phyloP scores from a whole-genome alignment of 2,888 invertebrate species.

The Cremastinae sp. region DNA sequence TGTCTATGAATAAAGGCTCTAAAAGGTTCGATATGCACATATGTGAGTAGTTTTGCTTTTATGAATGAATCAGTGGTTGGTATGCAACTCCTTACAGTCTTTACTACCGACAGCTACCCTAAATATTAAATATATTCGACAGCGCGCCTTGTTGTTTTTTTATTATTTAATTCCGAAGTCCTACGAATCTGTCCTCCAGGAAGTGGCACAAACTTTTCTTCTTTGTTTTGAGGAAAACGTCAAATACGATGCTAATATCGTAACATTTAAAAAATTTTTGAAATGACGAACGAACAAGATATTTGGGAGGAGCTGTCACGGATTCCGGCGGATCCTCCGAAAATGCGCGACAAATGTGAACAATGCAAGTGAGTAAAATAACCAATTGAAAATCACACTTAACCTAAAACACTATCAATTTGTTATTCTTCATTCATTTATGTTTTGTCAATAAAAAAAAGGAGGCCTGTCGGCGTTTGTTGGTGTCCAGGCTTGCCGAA shows the following conservation, averaged over 20 bases:
- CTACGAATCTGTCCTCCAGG: too few relatives aligned
- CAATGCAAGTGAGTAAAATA: conserved; percentile 86
- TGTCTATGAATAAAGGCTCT: too few relatives aligned
- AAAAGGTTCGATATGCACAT: too few relatives aligned
- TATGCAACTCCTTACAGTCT: too few relatives aligned
- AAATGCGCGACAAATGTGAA: conserved; percentile 86
- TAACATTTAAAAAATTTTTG: conserved; percentile 29
- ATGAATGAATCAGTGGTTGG: too few relatives aligned
- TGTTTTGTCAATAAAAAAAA: conserved; percentile 74
- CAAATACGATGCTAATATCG: conserved; percentile 43
- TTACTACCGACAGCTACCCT: too few relatives aligned
- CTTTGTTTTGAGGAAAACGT: too few relatives aligned
- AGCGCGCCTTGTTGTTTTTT: too few relatives aligned
- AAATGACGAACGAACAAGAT: conserved; percentile 70
- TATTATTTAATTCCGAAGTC: too few relatives aligned
- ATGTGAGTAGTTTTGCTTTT: too few relatives aligned
- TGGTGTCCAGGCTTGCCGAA: conserved; percentile 93
- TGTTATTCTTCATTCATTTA: background rate
- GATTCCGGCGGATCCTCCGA: conserved; percentile 89
- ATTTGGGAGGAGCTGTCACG: conserved; percentile 88
- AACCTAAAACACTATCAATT: conserved; percentile 38
- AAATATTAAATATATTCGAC: too few relatives aligned
- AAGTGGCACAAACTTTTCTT: too few relatives aligned
- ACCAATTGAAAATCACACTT: conserved; percentile 12
- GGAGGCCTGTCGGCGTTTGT: conserved; percentile 92